Evolutionary conservation across 1,140 invertebrate genomes (phyloP).

Genomic region (Apis cerana): DNA sequence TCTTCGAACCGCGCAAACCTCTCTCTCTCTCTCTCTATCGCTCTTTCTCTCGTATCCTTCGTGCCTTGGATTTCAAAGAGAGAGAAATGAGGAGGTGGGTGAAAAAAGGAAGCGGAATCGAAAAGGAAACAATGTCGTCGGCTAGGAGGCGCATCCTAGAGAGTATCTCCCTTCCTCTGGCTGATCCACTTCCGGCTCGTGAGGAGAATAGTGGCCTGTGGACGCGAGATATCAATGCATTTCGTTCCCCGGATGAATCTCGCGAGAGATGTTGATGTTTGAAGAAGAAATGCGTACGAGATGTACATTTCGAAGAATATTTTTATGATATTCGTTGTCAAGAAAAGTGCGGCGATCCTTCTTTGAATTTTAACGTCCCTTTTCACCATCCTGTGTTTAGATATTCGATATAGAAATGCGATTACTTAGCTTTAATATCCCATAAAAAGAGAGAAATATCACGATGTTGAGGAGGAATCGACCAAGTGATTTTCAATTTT

Average conservation of each 20-base stretch:
- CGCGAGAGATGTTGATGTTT: too few species aligned
- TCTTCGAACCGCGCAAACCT: conserved; percentile 46
- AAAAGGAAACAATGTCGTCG: conserved; percentile 40
- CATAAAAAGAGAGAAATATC: too few species aligned
- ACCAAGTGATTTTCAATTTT: too few species aligned
- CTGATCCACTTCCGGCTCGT: not conserved
- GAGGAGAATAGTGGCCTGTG: conserved; percentile 9
- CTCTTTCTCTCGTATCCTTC: conserved; percentile 42
- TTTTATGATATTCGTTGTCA: too few species aligned
- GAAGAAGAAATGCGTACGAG: too few species aligned
- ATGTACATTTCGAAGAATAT: too few species aligned
- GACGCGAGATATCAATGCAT: not conserved
- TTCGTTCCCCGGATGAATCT: not conserved
- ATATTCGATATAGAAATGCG: too few species aligned
- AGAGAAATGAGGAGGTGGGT: not conserved
- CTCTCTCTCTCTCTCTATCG: conserved; percentile 14
- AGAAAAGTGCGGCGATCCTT: too few species aligned
- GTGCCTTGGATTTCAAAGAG: conserved; percentile 46
- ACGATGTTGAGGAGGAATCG: too few species aligned
- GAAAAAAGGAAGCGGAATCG: not conserved
- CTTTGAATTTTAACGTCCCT: too few species aligned
- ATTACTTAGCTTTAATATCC: too few species aligned
- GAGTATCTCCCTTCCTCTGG: conserved; percentile 16
- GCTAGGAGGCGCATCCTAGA: conserved; percentile 37
- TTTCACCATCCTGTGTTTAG: too few species aligned